Conservation (phyloP, 1,140 invertebrate genomes). For the Cydia pomonella region DNA sequence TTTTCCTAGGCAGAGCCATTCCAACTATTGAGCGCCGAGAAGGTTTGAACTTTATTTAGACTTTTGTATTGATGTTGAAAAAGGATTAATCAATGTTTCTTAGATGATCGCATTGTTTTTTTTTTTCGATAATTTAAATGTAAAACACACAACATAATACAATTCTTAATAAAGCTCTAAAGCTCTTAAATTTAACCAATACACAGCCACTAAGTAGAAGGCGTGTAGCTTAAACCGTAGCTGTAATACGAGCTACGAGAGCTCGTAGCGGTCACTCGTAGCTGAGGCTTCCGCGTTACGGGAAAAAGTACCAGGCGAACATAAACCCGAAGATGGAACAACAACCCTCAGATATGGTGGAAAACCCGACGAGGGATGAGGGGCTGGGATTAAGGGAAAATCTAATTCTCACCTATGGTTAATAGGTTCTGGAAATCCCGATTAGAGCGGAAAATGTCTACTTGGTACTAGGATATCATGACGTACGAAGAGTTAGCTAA, state of each 20-base stretch:
- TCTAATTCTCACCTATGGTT: conserved; percentile 61
- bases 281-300: conserved; percentile 43
- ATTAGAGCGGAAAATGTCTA: conserved; percentile 79
- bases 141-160: no score
- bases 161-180: no score
- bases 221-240: conserved; percentile 1
- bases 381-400: conserved; percentile 56
- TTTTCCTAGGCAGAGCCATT: no score
- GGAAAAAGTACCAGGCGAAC: conserved; percentile 46
- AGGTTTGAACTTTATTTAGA: no score
- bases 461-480: conserved; percentile 66
- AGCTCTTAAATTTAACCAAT: background rate
- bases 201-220: background rate
- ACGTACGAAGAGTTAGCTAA: conserved; percentile 32
- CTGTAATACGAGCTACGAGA: background rate
- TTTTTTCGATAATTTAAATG: no score
- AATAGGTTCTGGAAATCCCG: conserved; percentile 73
- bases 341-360: conserved; percentile 41
- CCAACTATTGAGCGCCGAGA: no score
- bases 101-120: no score
- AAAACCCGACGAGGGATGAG: conserved; percentile 30
- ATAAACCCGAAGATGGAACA: conserved; percentile 46
- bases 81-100: no score
- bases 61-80: no score
- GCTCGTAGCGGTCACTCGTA: conserved; percentile 30